Base-by-base conservation (phyloP, 2,888 invertebrate genomes). In the Steromphala cineraria region DNA sequence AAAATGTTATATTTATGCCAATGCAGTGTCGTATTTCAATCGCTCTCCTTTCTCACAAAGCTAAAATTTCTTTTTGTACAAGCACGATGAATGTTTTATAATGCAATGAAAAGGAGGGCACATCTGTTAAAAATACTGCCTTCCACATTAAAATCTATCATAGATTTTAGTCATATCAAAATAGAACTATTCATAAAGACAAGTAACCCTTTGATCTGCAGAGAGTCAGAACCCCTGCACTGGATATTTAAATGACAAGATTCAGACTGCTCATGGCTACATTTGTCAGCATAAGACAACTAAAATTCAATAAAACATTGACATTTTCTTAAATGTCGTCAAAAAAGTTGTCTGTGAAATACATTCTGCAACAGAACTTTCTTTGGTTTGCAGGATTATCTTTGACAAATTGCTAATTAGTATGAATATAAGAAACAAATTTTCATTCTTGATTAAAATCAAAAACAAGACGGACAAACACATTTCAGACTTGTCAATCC, bases 61-160 rank as follows among this genome's bases (percentile, higher is more conserved):
- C 40, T 31, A 36, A 71, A 71, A 31, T 71, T 36, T 71, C 10
- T 46, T 46, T 46, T 46, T 46, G 31, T 71, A 28, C 71, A 17
- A 19, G 28, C 19, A 71, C 24, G 71, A 71, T n/a, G 36, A 46
- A 46, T 46, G 46, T 46, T 46, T 5, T 46, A 46, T 31, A 36
- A 71, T 31, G 71, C 19, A 71, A 71, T 40, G 62, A 24, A 24
- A 62, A 7, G 28, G 71, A 71, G 36, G 31, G 28, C 19, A 71
- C 71, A 19, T 40, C 71, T 71, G 71, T 62, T 36, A 71, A 71
- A 71, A 71, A 71, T 71, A 71, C 71, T 71, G 71, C 71, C 71
- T 71, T 71, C 71, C 71, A 36, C 40, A 46, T 46, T 46, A 56
- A 71, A 71, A 71, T 71, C 71, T 71, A 24, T 71, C 28, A 71